Evolutionary conservation across 64 coral and sea anemone species (phyloP).

Genomic region (Pocillopora damicornis): DNA sequence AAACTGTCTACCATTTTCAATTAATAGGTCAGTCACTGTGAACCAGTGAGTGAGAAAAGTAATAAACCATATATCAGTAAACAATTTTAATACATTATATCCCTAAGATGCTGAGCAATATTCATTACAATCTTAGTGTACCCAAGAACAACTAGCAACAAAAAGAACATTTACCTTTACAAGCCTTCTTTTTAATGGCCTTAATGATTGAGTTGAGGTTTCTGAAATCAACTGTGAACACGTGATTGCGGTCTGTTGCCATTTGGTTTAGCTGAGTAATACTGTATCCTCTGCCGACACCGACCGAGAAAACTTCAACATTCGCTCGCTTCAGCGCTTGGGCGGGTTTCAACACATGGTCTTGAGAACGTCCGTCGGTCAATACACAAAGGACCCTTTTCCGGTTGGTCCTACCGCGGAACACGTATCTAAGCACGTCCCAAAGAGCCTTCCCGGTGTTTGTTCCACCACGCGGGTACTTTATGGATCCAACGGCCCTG

Average conservation of each 20-base stretch:
- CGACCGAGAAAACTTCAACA: conserved; percentile 25
- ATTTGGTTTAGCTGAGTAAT: conserved; percentile 9
- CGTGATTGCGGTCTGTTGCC: conserved; percentile 42
- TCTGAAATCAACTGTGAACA: conserved; percentile 57
- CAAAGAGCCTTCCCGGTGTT: conserved; percentile 62
- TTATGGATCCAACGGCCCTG: conserved; percentile 50
- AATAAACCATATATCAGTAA: no score
- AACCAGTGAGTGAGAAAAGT: no score
- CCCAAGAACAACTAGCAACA: neutral
- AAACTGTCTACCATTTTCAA: no score
- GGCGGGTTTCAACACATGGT: conserved; percentile 25
- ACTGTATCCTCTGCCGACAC: conserved; percentile 45
- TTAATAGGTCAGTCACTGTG: no score
- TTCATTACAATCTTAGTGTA: neutral
- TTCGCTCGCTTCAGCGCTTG: conserved; percentile 33
- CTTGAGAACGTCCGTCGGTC: conserved; percentile 51
- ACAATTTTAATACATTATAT: no score
- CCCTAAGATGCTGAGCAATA: no score
- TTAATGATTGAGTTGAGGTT: conserved; percentile 52
- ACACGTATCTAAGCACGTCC: conserved; percentile 7
- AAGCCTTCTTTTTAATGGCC: conserved; percentile 54
- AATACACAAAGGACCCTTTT: conserved; percentile 7
- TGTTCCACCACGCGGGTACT: conserved; percentile 40
- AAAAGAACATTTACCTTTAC: conserved; percentile 35
- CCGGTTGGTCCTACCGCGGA: conserved; percentile 25